These are phyloP conservation scores for Porites lobata DNA, from an alignment of 92 coral and sea anemone genomes.

Conservation along the genomic window DNA sequence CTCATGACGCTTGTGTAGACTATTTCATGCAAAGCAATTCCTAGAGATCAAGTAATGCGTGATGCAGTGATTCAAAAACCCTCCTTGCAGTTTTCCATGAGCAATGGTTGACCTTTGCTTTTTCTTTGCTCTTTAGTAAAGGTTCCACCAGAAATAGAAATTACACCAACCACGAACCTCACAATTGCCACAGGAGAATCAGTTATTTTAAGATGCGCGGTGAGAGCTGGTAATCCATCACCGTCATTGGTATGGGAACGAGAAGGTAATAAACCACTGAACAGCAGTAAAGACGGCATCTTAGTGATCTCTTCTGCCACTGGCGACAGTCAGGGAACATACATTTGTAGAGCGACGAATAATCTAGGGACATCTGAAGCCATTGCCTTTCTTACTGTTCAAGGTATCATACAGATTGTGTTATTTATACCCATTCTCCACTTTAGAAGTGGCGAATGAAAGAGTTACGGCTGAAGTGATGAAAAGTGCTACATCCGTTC, in stretches of 20 bases:
- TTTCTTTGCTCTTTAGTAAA: conserved; percentile 47
- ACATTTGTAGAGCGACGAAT: conserved; percentile 86
- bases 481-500: too few relatives aligned
- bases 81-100: too few relatives aligned
- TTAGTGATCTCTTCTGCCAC: conserved; percentile 78
- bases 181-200: conserved; percentile 85
- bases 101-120: neutral
- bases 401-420: conserved; percentile 33
- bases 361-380: conserved; percentile 73
- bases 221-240: conserved; percentile 80
- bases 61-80: too few relatives aligned
- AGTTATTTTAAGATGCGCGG: conserved; percentile 77
- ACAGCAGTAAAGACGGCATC: conserved; percentile 64
- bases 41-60: too few relatives aligned
- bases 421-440: too few relatives aligned
- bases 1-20: too few relatives aligned
- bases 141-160: conserved; percentile 78
- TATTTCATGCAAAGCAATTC: too few relatives aligned
- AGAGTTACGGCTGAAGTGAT: too few relatives aligned
- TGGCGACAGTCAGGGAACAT: conserved; percentile 79
- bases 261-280: conserved; percentile 56
- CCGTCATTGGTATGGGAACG: conserved; percentile 80
- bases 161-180: conserved; percentile 76
- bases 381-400: conserved; percentile 77
- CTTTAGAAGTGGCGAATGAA: too few relatives aligned